Evolutionary conservation across 2,888 invertebrate species (phyloP), one percentile per base, ranked within the genome.

Genomic region (Heliconius aoede): DNA sequence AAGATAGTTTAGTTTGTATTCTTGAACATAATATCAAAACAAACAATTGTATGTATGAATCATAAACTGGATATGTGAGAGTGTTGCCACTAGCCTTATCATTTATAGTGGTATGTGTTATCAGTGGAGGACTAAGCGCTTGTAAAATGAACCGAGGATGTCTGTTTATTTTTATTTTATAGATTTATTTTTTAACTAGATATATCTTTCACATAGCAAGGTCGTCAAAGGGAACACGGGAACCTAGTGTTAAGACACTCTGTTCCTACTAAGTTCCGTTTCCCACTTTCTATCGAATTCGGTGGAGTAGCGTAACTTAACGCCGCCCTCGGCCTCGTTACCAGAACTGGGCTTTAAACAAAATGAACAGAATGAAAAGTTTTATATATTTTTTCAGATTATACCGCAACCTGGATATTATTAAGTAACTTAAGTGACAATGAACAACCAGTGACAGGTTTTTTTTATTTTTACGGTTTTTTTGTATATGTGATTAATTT

Each of bases 371-470:
- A 55, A 21, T 55, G 55, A 0, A n/a, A 55, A 21, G 9, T 55
- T 15, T 55, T 55, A 9, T 55, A 24, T 40, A 40, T 36, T 40
- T 64, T 65, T 65, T 18, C 65, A 65, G 65, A 40, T 65, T 24
- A 15, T 65, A 32, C 40, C 36, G 15, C 36, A 4, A n/a, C 36
- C n/a, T 40, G 65, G 65, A 36, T 24, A 24, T 24, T 65, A 7
- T 13, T 65, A 3, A 24, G 36, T 36, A 65, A 65, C 3, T 36
- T 36, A 36, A 65, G 24, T 40, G 36, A 40, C 24, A 65, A 0
- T 65, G 65, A 65, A 40, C 65, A 40, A 40, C 36, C 65, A 21
- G 65, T 65, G 24, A 65, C 65, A 65, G 65, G 40, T 64, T 30
- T 24, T 15, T 65, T n/a, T 24, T n/a, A 11, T 24, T 24, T 40